Percentiles rank a stretch among this genome's conserved stretches.
Conservation (phyloP, 2,113 vertebrate species). For the Clupea harengus region DNA sequence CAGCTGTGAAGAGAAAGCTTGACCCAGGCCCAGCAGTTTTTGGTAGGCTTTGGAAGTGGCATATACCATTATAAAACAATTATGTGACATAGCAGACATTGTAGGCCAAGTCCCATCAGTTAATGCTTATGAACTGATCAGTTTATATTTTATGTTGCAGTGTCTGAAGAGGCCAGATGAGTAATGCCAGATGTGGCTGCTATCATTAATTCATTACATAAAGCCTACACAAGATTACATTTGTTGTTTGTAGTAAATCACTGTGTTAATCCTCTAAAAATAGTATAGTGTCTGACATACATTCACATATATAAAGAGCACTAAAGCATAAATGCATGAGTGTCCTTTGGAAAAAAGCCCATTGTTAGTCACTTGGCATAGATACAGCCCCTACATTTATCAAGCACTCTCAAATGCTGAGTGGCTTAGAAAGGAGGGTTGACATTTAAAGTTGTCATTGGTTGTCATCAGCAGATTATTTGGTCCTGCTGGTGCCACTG, state of each 20-base stretch:
- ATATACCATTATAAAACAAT: no score
- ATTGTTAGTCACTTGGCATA: not conserved
- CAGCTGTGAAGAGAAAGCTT: no score
- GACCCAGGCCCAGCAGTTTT: no score
- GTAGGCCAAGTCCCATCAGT: no score
- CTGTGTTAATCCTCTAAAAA: not conserved
- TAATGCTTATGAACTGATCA: no score
- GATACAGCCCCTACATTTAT: not conserved
- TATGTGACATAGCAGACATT: no score
- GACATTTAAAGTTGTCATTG: not conserved
- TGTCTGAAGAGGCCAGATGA: no score
- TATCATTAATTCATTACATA: not conserved
- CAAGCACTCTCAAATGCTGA: not conserved
- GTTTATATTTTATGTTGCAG: no score
- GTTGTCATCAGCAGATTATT: not conserved
- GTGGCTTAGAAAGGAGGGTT: not conserved
- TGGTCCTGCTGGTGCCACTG: not conserved
- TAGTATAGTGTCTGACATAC: not conserved
- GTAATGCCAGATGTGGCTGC: not conserved
- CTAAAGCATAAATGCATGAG: not conserved
- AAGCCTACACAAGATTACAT: not conserved
- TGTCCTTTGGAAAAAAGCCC: not conserved
- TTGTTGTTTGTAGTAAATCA: not conserved
- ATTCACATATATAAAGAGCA: not conserved
- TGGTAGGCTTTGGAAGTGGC: no score